phyloP scores from a whole-genome alignment of 1,140 invertebrate genomes.

The Drosophila ficusphila region DNA sequence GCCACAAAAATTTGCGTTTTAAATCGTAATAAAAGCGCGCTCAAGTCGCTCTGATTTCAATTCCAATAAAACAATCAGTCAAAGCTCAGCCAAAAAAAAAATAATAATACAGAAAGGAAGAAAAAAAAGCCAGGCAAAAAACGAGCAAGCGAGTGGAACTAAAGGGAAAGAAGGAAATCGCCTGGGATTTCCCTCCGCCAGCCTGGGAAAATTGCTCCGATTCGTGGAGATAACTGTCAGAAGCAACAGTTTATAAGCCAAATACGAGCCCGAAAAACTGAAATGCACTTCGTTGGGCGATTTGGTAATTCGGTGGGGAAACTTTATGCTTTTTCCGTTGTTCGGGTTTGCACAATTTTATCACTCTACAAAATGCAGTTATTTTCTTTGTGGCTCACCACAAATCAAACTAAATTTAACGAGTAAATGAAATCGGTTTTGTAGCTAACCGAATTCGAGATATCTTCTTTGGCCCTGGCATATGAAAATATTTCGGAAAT shows the following conservation, averaged over 20 bases:
- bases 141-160: slow-evolving; percentile 37
- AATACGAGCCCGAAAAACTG: slow-evolving; percentile 21
- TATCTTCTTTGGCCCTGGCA: neutral
- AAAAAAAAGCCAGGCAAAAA: slow-evolving; percentile 7
- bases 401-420: slow-evolving; percentile 21
- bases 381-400: slow-evolving; percentile 18
- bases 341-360: slow-evolving; percentile 16
- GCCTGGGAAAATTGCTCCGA: slow-evolving; percentile 41
- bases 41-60: slow-evolving; percentile 4
- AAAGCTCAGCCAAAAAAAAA: slow-evolving; percentile 7
- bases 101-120: too few relatives aligned
- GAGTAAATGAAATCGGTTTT: slow-evolving; percentile 3
- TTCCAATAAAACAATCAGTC: slow-evolving; percentile 40
- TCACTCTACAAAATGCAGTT: slow-evolving; percentile 10
- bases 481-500: slow-evolving; percentile 3
- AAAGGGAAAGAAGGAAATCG: slow-evolving; percentile 22
- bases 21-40: slow-evolving; percentile 10
- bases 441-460: neutral
- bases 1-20: slow-evolving; percentile 26
- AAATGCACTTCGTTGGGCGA: slow-evolving; percentile 10
- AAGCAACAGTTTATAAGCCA: slow-evolving; percentile 67
- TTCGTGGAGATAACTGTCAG: slow-evolving; percentile 52
- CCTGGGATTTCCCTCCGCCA: slow-evolving; percentile 40
- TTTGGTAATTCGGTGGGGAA: neutral
- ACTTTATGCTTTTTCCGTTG: slow-evolving; percentile 9